phyloP scores from a whole-genome alignment of 2,797 vertebrate genomes.

The Remorina albescens region DNA sequence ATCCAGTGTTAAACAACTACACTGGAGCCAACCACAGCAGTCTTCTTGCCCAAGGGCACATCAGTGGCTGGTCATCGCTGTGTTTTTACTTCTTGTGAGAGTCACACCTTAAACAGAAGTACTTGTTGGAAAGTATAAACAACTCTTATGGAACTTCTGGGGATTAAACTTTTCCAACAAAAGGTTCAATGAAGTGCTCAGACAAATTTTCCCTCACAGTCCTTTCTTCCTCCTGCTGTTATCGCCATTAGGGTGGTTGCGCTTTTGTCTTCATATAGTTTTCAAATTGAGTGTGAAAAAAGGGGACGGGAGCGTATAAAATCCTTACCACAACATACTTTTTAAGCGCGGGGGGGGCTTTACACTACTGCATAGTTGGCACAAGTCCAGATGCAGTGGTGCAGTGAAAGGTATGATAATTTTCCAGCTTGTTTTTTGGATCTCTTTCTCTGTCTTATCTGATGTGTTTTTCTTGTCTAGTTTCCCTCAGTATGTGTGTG shows the following conservation, averaged over 20 bases:
- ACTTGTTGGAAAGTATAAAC: slow-evolving; percentile 28
- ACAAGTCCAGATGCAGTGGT: slow-evolving; percentile 62
- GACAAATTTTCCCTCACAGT: slow-evolving; percentile 7
- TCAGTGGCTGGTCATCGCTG: background rate
- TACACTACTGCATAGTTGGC: slow-evolving; percentile 78
- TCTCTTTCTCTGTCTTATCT: slow-evolving; percentile 7
- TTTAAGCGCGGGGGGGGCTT: slow-evolving; percentile 63
- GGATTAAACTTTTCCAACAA: slow-evolving; percentile 52
- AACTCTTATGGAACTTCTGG: slow-evolving; percentile 16
- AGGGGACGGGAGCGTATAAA: slow-evolving; percentile 63
- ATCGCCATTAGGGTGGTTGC: background rate
- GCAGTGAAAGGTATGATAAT: slow-evolving; percentile 73
- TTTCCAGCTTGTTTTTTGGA: slow-evolving; percentile 47
- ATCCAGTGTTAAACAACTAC: slow-evolving; percentile 25
- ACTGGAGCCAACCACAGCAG: background rate
- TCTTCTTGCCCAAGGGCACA: slow-evolving; percentile 46
- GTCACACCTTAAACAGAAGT: slow-evolving; percentile 14
- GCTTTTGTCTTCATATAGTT: slow-evolving; percentile 61
- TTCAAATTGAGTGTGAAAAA: slow-evolving; percentile 71
- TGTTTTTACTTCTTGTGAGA: slow-evolving; percentile 1
- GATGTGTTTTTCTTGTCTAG: slow-evolving; percentile 12
- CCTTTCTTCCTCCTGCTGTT: slow-evolving; percentile 15
- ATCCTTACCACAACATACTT: slow-evolving; percentile 81
- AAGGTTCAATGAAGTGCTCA: slow-evolving; percentile 45
- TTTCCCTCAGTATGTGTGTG: background rate